These are phyloP conservation scores for Palloptera scutellata DNA, from an alignment of 2,888 invertebrate species.

Conservation along the genomic window DNA sequence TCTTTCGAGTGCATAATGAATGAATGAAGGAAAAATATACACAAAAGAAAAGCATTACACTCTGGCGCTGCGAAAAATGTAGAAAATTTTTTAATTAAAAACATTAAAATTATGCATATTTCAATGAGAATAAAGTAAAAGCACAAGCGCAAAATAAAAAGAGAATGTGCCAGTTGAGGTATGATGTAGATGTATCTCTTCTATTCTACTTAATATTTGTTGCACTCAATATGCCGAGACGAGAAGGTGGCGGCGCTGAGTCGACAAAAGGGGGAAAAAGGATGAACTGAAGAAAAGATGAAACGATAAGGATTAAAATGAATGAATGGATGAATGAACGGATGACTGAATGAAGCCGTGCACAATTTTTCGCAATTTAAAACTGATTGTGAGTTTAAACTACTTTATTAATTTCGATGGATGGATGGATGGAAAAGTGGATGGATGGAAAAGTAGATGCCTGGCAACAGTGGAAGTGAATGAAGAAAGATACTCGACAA, in stretches of 20 bases:
- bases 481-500: too few relatives aligned
- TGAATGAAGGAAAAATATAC: background rate
- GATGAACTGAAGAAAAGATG: background rate
- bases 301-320: background rate
- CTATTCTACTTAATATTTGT: background rate
- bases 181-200: too few relatives aligned
- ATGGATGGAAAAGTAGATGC: too few relatives aligned
- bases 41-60: background rate
- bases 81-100: slow-evolving; percentile 5
- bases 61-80: background rate
- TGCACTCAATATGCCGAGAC: background rate
- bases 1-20: background rate
- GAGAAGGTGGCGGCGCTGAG: background rate
- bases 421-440: too few relatives aligned
- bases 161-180: too few relatives aligned
- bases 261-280: background rate
- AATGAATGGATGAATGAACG: too few relatives aligned
- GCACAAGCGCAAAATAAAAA: background rate
- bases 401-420: too few relatives aligned
- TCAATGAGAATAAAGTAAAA: background rate
- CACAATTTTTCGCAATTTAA: too few relatives aligned
- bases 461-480: too few relatives aligned
- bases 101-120: background rate
- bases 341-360: too few relatives aligned
- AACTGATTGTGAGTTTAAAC: too few relatives aligned